Base-by-base conservation (phyloP, 2,888 invertebrate species). In the Rhagium mordax region DNA sequence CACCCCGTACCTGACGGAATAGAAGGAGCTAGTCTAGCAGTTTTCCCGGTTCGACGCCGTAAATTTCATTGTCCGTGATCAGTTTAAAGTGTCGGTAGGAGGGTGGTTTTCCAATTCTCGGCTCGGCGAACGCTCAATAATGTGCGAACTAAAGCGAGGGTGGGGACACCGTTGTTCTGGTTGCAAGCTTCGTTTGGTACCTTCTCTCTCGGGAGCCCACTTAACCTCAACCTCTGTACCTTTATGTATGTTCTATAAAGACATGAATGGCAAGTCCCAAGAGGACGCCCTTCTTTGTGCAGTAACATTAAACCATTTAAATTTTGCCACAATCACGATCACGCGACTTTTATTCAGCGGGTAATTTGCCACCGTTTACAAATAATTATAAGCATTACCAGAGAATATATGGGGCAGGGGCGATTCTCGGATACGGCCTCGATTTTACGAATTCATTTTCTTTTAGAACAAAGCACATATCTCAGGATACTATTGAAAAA, bases 71-170 rank as follows among this genome's bases (percentile, higher is more conserved):
- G 85, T 84, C 85, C 85, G 85, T 84, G 86, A 86, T 86, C 86
- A 86, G 86, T 86, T 86, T 87, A 87, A 87, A 87, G 87, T 84
- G 85, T 83, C 82, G 82, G 86, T 84, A 84, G 83, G 87, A 84
- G 87, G 88, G 88, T 88, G 88, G 89, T 88, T 89, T 89, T 89
- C 89, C 89, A 89, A 89, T 89, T 87, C 86, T 89, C 89, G 89
- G 89, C 89, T 90, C 89, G 89, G 87, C 90, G 88, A 88, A 89
- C 90, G 90, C 89, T 90, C 90, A 90, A 90, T 90, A 90, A 90
- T 88, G 90, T 90, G 90, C 90, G 90, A 90, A 90, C 89, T 89
- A 88, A 89, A 89, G 88, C 87, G 88, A 88, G 88, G 88, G 89
- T 88, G 88, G 86, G 85, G 85, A 66, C 82, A 71, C 80, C 84